Evolutionary conservation across 23 tunicate species (phyloP), one percentile per base, ranked within the genome.

Genomic region (Trididemnum clinides): DNA sequence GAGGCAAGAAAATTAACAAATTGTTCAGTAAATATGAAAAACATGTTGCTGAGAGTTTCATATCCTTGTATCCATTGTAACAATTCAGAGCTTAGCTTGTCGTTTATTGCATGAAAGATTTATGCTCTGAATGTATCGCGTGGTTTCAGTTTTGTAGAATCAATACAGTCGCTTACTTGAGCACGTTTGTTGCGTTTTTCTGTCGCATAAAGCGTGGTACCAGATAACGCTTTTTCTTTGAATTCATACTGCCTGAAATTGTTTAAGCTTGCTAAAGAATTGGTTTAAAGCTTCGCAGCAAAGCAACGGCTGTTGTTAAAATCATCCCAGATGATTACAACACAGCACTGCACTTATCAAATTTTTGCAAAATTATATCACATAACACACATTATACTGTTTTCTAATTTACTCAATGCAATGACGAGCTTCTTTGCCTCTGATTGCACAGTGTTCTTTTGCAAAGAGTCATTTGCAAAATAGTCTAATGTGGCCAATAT

Each of bases 71-170:
- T n/a, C n/a, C n/a, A n/a, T n/a, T n/a, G n/a, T n/a, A n/a, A 15
- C 54, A 49, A 49, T 49, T 49, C 54, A 15, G 15, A 10, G 15
- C 15, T 49, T 49, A 49, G 54, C 69, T 62, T 62, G 27, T 62
- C 69, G 69, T 12, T 62, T 15, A 62, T 62, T 62, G 69, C 23
- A 62, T 62, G n/a, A n/a, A 62, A 62, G n/a, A 23, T 62, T 62
- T 62, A 23, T 23, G 27, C 69, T 62, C 69, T 62, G 54, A 49
- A 49, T 49, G 10, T 49, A 49, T 49, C 54, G 15, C 54, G 10
- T 49, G 54, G 54, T 49, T 49, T 15, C 54, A 49, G 54, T 15
- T 15, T 10, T 49, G 15, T 49, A 15, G 15, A 49, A 49, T 10
- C 54, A 49, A 49, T 49, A 10, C 54, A 49, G 15, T 49, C 54